Evolutionary conservation across 2,113 vertebrate species (phyloP), one percentile per base, ranked within the genome.

Genomic region (Alethe castanea): DNA sequence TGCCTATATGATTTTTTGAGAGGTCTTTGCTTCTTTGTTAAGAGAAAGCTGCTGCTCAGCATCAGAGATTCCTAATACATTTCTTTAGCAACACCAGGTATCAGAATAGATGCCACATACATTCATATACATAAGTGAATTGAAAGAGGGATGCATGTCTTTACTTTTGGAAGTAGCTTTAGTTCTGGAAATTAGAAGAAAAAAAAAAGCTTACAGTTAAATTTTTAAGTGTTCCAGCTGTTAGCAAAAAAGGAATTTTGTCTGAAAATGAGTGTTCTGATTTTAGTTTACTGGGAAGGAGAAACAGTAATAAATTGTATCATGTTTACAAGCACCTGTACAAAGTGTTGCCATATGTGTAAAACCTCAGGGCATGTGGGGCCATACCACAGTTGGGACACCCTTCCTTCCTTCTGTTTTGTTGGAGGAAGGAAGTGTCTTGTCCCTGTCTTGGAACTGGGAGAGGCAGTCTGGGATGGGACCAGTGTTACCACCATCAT

Each of bases 251-350:
- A 50, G 16, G n/a, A 86, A 33, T 80, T 86, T 82, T 61, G 11
- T 47, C 59, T 90, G 74, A 94, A 93, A 93, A 82, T n/a, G 26
- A 42, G 35, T 57, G 59, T 54, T 86, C 79, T 88, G 50, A 88
- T 94, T 82, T 88, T 66, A 14, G 79, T 95, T 95, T 72, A 67
- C 74, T 77, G 54, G 70, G 54, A 65, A 93, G 17, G 65, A 72
- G 73, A 91, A 93, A 53, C 3, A 50, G 54, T 69, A 87, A 76
- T 94, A 82, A 95, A 87, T 61, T 53, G 57, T 76, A 79, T 85
- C 50, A 66, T 12, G 26, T 93, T 90, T 92, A 88, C 67, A 80
- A 90, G 82, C 54, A 91, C 91, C 92, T 95, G 71, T 62, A 83
- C 54, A 47, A 88, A 92, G 64, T 56, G 54, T 77, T 93, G 86